Evolutionary conservation across 2,113 vertebrate species (phyloP).

Genomic region (Bufo bufo): DNA sequence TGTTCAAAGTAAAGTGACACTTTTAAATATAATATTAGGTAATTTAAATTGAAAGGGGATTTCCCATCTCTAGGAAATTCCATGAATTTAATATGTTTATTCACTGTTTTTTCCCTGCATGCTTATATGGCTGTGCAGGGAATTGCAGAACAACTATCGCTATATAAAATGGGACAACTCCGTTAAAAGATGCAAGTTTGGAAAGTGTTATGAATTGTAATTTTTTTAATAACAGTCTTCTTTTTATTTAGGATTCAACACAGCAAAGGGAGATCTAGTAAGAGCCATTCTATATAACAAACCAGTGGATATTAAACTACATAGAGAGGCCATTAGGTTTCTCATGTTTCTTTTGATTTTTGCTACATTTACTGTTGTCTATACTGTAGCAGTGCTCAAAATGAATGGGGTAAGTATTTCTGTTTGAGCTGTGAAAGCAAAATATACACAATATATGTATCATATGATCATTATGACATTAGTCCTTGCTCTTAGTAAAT

Average conservation of each 20-base stretch:
- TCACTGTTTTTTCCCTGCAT: too few relatives aligned
- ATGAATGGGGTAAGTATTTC: constrained; percentile 64
- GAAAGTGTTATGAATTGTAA: neutral
- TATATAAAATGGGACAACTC: too few relatives aligned
- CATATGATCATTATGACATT: too few relatives aligned
- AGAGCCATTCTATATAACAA: constrained; percentile 74
- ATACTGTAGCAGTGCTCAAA: constrained; percentile 63
- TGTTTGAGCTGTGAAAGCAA: neutral
- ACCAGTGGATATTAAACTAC: constrained; percentile 72
- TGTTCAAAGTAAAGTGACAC: too few relatives aligned
- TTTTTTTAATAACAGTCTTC: neutral
- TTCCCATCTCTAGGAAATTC: too few relatives aligned
- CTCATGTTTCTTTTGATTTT: constrained; percentile 65
- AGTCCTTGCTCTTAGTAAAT: too few relatives aligned
- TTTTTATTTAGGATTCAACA: constrained; percentile 68
- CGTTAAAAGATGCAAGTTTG: too few relatives aligned
- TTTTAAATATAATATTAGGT: too few relatives aligned
- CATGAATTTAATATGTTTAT: too few relatives aligned
- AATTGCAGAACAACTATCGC: too few relatives aligned
- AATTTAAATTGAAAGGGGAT: too few relatives aligned
- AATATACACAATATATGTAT: neutral
- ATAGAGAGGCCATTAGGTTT: constrained; percentile 73
- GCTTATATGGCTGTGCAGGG: too few relatives aligned
- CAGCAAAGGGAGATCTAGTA: constrained; percentile 75
- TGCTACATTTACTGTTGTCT: constrained; percentile 66